Evolutionary conservation across 2,888 invertebrate species (phyloP).

Genomic region (Selenia dentaria): DNA sequence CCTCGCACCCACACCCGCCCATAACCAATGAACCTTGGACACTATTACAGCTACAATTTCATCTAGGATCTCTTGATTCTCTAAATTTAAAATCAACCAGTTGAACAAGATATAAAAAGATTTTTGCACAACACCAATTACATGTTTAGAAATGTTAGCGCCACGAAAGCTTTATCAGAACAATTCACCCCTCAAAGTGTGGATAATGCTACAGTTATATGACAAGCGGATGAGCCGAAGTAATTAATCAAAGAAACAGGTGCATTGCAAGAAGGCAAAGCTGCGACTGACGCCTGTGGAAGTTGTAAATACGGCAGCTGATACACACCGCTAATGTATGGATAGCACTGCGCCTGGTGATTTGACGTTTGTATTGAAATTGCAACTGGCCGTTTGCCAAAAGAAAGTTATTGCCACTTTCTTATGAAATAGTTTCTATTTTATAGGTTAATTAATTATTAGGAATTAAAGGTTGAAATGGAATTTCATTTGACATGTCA

Average conservation of each 20-base stretch:
- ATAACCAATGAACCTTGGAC: slow-evolving; percentile 13
- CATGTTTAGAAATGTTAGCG: slow-evolving; percentile 2
- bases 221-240: slow-evolving; percentile 59
- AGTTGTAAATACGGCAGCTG: slow-evolving; percentile 68
- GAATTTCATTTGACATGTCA: no score
- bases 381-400: slow-evolving; percentile 13
- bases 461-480: no score
- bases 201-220: slow-evolving; percentile 61
- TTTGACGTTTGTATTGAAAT: slow-evolving; percentile 60
- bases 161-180: background rate
- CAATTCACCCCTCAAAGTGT: slow-evolving; percentile 27
- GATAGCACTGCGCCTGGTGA: slow-evolving; percentile 51
- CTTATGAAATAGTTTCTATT: slow-evolving; percentile 16
- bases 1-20: slow-evolving; percentile 30
- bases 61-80: slow-evolving; percentile 2
- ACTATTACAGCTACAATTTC: background rate
- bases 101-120: background rate
- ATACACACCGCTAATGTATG: slow-evolving; percentile 30
- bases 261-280: slow-evolving; percentile 60
- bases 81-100: background rate
- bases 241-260: slow-evolving; percentile 78
- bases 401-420: slow-evolving; percentile 25
- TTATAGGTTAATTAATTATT: background rate
- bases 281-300: slow-evolving; percentile 48
- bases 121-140: background rate